A percentile compares a stretch with the other conserved stretches of the same genome.
Evolutionary conservation across 2,113 vertebrate species (phyloP).

Genomic region (Oryzias curvinotus): DNA sequence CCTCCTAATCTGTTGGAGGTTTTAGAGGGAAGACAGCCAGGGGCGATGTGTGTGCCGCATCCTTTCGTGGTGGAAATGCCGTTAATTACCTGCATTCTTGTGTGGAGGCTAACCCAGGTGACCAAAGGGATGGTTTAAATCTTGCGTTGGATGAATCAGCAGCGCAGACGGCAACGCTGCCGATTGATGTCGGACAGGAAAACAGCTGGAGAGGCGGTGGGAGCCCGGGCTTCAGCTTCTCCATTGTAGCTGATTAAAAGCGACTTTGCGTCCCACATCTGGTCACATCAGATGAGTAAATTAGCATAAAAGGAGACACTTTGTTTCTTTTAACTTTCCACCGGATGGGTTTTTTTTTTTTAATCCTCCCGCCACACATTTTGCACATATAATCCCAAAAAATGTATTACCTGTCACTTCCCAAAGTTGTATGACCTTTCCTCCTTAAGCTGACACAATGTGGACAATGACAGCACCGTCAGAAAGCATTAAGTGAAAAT

Average conservation of each 20-base stretch:
- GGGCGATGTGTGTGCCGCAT: constrained; percentile 43
- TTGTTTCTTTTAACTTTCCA: too few species aligned
- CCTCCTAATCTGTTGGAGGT: constrained; percentile 57
- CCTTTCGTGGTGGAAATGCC: constrained; percentile 32
- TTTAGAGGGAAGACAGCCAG: constrained; percentile 43
- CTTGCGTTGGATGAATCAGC: constrained; percentile 48
- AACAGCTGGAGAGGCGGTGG: constrained; percentile 60
- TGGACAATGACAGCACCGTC: constrained; percentile 18
- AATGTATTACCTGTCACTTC: constrained; percentile 12
- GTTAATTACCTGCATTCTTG: constrained; percentile 48
- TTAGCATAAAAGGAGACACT: constrained; percentile 35
- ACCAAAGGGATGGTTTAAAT: constrained; percentile 50
- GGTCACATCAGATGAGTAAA: constrained; percentile 62
- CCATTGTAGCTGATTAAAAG: constrained; percentile 78
- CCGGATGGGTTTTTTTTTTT: constrained; percentile 21
- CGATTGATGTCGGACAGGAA: constrained; percentile 43
- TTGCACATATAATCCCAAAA: constrained; percentile 2
- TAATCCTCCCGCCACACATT: constrained; percentile 36
- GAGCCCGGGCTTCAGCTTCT: constrained; percentile 37
- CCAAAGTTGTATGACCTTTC: constrained; percentile 47
- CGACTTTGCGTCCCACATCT: constrained; percentile 68
- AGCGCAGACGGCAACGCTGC: constrained; percentile 2
- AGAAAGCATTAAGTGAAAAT: constrained; percentile 7
- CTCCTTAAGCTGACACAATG: constrained; percentile 46
- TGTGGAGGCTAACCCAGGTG: constrained; percentile 32